Evolutionary conservation across 1,140 invertebrate genomes (phyloP).

Genomic region (Camponotus pennsylvanicus): DNA sequence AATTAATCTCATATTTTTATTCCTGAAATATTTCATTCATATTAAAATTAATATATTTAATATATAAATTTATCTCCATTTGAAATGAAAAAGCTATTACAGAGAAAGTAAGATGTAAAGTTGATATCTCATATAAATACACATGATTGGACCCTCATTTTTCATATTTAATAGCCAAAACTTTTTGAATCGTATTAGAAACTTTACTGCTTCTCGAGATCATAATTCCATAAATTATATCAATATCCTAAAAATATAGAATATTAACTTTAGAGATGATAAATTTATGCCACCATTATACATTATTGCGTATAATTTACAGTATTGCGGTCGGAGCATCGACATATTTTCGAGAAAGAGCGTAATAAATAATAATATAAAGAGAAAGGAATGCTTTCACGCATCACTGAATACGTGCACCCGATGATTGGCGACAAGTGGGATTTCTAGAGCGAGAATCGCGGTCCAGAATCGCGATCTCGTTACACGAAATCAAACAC

Average conservation of each 20-base stretch:
- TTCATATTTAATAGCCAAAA: background rate
- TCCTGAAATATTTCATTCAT: background rate
- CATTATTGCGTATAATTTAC: constrained; percentile 4
- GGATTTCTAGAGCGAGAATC: constrained; percentile 28
- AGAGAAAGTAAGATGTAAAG: no score
- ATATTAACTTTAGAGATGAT: background rate
- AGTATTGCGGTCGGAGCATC: background rate
- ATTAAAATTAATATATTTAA: background rate
- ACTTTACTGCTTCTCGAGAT: background rate
- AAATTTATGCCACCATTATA: background rate
- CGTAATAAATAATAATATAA: constrained; percentile 12
- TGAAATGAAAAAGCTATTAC: background rate
- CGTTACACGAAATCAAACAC: constrained; percentile 7
- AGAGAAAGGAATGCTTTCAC: constrained; percentile 30
- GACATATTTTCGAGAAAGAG: background rate
- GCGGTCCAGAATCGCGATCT: background rate
- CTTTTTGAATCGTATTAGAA: background rate
- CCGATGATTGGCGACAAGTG: constrained; percentile 29
- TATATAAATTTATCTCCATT: background rate
- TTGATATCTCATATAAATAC: no score
- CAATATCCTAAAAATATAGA: background rate
- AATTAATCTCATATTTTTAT: constrained; percentile 1
- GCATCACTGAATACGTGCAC: constrained; percentile 8
- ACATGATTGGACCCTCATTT: no score
- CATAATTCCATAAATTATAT: no score